These are phyloP conservation scores for Poecilus cupreus DNA, from an alignment of 2,888 invertebrate genomes.

Conservation along the genomic window DNA sequence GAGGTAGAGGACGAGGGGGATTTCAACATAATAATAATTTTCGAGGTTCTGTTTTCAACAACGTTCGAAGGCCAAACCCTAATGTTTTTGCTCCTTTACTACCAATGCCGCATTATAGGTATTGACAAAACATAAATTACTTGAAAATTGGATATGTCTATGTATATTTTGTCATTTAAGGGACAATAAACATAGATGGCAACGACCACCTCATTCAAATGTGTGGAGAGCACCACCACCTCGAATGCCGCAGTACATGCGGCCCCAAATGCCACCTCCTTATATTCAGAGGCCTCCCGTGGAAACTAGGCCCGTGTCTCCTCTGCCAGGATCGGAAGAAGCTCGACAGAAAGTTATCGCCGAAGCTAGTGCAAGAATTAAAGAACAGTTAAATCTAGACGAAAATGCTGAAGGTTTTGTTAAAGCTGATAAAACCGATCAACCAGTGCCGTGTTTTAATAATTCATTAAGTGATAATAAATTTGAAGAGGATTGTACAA, in stretches of 20 bases:
- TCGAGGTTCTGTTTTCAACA: constrained; percentile 8
- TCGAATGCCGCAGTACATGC: background rate
- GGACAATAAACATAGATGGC: constrained; percentile 42
- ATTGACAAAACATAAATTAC: background rate
- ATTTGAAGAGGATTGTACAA: background rate
- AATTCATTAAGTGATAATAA: background rate
- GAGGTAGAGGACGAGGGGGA: constrained; percentile 38
- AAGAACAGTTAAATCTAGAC: constrained; percentile 7
- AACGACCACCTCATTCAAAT: background rate
- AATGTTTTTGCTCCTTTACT: background rate
- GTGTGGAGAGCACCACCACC: background rate
- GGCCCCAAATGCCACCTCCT: background rate
- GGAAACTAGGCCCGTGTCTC: constrained; percentile 10
- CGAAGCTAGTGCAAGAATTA: constrained; percentile 50
- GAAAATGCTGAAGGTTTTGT: background rate
- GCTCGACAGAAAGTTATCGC: constrained; percentile 52
- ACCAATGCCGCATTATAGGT: background rate
- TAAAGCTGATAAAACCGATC: background rate
- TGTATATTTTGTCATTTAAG: background rate
- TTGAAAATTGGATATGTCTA: background rate
- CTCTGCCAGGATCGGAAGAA: constrained; percentile 50
- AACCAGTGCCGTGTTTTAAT: background rate
- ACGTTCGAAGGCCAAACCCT: constrained; percentile 1
- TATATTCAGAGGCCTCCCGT: background rate
- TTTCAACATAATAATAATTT: constrained; percentile 23